Percentiles rank a stretch among this genome's conserved stretches.
These are phyloP conservation scores for Pharmacophagus antenor DNA, from an alignment of 2,888 invertebrate species.

Conservation along the genomic window DNA sequence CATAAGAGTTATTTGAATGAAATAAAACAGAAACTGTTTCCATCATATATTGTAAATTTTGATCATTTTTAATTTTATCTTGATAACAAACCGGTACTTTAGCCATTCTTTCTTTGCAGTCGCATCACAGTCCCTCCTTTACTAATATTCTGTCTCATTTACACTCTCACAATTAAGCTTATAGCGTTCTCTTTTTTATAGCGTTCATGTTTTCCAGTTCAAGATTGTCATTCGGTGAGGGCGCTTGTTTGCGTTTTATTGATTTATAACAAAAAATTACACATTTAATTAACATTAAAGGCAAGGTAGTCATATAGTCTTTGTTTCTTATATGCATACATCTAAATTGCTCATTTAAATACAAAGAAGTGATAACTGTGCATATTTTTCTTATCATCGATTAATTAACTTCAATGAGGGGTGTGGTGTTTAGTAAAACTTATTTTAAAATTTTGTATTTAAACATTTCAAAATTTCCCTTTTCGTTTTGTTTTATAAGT, in stretches of 20 bases:
- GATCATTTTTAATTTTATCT: conserved; percentile 34
- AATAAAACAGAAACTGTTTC: neutral
- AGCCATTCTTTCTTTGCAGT: conserved; percentile 36
- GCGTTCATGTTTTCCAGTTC: conserved; percentile 52
- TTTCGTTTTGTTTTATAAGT: conserved; percentile 2
- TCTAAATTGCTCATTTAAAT: neutral
- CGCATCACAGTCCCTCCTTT: conserved; percentile 44
- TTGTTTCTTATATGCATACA: conserved; percentile 21
- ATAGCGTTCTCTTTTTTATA: conserved; percentile 45
- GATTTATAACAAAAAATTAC: conserved; percentile 33
- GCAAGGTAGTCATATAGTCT: conserved; percentile 24
- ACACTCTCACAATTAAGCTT: conserved; percentile 32
- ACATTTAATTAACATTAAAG: conserved; percentile 25
- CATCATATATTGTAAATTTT: conserved; percentile 24
- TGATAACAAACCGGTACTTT: conserved; percentile 61
- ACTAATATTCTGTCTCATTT: conserved; percentile 46
- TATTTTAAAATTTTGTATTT: conserved; percentile 30
- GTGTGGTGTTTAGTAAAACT: conserved; percentile 47
- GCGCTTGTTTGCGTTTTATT: conserved; percentile 46
- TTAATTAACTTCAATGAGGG: conserved; percentile 34
- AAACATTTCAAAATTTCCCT: neutral
- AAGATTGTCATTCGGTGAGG: conserved; percentile 58
- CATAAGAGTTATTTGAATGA: neutral
- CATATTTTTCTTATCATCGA: conserved; percentile 31
- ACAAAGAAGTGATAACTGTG: conserved; percentile 1